A percentile compares a stretch with the other conserved stretches of the same genome.
Evolutionary conservation across 1,140 invertebrate genomes (phyloP).

Genomic region (Lethrus apterus): DNA sequence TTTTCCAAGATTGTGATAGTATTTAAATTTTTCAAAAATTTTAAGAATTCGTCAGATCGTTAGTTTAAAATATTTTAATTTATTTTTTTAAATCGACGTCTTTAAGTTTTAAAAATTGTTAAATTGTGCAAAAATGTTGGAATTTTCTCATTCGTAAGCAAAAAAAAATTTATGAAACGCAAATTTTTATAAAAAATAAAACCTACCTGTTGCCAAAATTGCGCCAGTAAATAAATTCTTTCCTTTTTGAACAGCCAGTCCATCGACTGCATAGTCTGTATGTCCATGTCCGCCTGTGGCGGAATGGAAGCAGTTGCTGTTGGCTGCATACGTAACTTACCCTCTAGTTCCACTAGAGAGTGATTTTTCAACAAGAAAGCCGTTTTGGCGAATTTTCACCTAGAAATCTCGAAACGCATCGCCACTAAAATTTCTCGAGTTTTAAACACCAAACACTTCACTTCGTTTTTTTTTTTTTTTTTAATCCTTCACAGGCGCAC

Average conservation of each 20-base stretch:
- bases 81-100: no score
- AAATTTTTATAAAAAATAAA: no score
- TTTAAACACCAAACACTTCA: background rate
- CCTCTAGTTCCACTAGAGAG: constrained; percentile 37
- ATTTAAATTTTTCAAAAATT: no score
- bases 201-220: constrained; percentile 91
- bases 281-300: constrained; percentile 63
- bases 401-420: background rate
- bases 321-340: constrained; percentile 58
- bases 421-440: background rate
- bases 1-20: no score
- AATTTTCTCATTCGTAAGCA: no score
- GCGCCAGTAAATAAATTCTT: constrained; percentile 82
- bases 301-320: constrained; percentile 46
- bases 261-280: constrained; percentile 84
- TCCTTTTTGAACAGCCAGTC: constrained; percentile 93
- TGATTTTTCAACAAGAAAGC: constrained; percentile 22
- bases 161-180: no score
- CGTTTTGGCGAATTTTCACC: constrained; percentile 17
- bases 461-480: background rate
- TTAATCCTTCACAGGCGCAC: no score
- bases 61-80: no score
- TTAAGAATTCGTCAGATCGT: no score
- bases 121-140: no score
- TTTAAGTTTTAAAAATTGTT: no score